Conservation (phyloP, 2,797 vertebrate species). For the Scyliorhinus canicula region DNA sequence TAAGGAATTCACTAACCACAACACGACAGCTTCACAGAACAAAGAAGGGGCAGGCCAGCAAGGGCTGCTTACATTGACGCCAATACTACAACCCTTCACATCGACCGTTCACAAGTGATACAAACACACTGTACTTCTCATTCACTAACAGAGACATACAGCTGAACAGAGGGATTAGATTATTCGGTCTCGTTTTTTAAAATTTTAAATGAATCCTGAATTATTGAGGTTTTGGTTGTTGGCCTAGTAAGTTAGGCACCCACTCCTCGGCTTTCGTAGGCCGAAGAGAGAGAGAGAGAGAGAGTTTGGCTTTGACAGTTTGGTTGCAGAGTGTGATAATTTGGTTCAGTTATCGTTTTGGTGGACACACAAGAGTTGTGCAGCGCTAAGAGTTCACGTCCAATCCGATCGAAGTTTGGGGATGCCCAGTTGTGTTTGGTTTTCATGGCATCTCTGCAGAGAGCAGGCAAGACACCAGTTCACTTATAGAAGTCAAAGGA, state of each 20-base stretch:
- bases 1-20: conserved; percentile 14
- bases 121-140: background rate
- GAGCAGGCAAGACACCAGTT: background rate
- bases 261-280: background rate
- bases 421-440: background rate
- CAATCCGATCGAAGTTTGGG: background rate
- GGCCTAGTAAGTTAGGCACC: background rate
- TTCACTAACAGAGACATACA: background rate
- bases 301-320: conserved; percentile 23
- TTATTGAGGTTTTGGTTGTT: conserved; percentile 33
- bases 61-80: background rate
- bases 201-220: conserved; percentile 18
- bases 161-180: background rate
- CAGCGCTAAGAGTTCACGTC: background rate
- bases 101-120: conserved; percentile 3
- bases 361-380: background rate
- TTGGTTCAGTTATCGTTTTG: conserved; percentile 21
- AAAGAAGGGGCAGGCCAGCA: background rate
- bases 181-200: background rate
- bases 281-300: background rate
- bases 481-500: background rate
- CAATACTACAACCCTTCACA: background rate
- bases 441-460: background rate
- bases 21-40: conserved; percentile 29
- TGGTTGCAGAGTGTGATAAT: conserved; percentile 25